Conservation (phyloP, 2,113 vertebrate genomes). For the Phyllostomus hastatus region DNA sequence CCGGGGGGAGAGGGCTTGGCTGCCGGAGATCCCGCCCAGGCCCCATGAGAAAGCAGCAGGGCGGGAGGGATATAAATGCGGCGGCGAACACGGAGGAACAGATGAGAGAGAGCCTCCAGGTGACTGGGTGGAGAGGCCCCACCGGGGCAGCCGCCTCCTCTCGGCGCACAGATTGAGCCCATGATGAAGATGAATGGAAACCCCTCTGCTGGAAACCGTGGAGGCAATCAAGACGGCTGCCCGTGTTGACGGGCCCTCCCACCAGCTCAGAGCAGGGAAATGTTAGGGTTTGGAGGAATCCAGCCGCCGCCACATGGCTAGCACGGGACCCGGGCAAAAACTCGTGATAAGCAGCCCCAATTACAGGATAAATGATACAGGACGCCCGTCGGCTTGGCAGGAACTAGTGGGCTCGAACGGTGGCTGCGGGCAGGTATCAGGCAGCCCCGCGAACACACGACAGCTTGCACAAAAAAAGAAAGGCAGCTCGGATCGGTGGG, state of each 20-base stretch:
- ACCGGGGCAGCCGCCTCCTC: not conserved
- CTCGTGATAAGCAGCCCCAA: constrained; percentile 26
- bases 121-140: constrained; percentile 32
- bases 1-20: not conserved
- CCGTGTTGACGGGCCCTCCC: not conserved
- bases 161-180: constrained; percentile 38
- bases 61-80: not conserved
- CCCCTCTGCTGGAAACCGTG: constrained; percentile 36
- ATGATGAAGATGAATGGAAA: constrained; percentile 64
- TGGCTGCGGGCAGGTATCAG: not conserved
- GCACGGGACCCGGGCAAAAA: not conserved
- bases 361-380: constrained; percentile 52
- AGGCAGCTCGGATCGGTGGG: not conserved
- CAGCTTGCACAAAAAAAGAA: not conserved
- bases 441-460: not conserved
- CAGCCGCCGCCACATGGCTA: not conserved
- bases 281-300: not conserved
- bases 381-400: constrained; percentile 7
- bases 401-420: not conserved
- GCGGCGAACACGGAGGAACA: not conserved
- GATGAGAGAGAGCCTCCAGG: constrained; percentile 55
- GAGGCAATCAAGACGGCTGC: not conserved
- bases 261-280: not conserved
- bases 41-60: not conserved
- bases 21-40: not conserved